Evolutionary conservation across 2,113 vertebrate genomes (phyloP), one percentile per base, ranked within the genome.

Genomic region (Psilopogon haemacephalus): DNA sequence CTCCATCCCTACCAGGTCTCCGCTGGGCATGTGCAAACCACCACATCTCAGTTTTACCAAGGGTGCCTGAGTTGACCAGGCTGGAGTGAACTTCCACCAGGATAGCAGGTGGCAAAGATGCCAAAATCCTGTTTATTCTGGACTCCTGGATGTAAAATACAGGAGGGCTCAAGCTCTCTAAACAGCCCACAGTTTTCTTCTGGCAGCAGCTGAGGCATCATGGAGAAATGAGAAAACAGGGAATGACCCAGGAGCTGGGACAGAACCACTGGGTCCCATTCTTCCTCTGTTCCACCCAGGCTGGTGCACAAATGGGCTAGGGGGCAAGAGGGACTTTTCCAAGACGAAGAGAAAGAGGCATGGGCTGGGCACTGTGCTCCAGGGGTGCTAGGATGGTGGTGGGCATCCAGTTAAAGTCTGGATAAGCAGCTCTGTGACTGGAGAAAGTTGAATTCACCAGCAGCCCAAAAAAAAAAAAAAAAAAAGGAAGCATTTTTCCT

Each of bases 401-500:
- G 9, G 11, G 21, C 24, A 28, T 40, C 55, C 52, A 0, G 0
- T 33, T 50, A 33, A 52, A 83, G 28, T 11, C 35, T 58, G 4
- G 3, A 4, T 42, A n/a, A 82, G n/a, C 18, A 59, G 55, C 21
- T 50, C 54, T 35, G 20, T 48, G 63, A 9, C 5, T 7, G 42
- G 37, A 83, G 52, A 74, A 77, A 37, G 63, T 44, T 46, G 58
- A 79, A 60, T 68, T 78, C 74, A 77, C 64, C 92, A 85, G 59
- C 54, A 89, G 54, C 52, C 72, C 44, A 42, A 42, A 35, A 69
- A n/a, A n/a, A n/a, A n/a, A 33, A 67, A 52, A 78, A 44, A 48
- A 37, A 69, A n/a, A 65, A 52, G 80, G 75, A 90, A 95, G 85
- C 54, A 38, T 93, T 91, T 95, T 81, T 95, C 90, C 91, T 97